Evolutionary conservation across 2,113 vertebrate species (phyloP), one percentile per base, ranked within the genome.

Genomic region (Menidia beryllina): DNA sequence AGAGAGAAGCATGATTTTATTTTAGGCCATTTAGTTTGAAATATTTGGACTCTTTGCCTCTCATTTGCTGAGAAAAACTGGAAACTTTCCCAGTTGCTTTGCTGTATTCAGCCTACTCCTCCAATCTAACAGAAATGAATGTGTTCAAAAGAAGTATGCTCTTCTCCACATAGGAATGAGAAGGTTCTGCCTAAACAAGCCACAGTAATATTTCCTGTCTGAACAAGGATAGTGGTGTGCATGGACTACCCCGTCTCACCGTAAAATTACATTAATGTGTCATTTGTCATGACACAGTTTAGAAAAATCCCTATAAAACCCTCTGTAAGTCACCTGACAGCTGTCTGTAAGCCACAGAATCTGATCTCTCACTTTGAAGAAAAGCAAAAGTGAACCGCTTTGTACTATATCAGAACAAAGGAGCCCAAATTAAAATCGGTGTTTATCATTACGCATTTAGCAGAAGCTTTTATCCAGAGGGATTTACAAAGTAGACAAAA

Each of bases 281-380:
- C 3, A 21, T 52, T 57, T 59, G 25, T 47, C 1, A 9, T 65
- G 24, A 3, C 7, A 8, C 69, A 48, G 62, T 60, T 57, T 25
- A 48, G 23, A 52, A 45, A 45, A 47, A 69, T n/a, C n/a, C n/a
- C n/a, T n/a, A n/a, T n/a, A n/a, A n/a, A n/a, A n/a, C n/a, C n/a
- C n/a, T n/a, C n/a, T n/a, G n/a, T n/a, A n/a, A n/a, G n/a, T n/a
- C n/a, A n/a, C n/a, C n/a, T n/a, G 55, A 69, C 58, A 23, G 59
- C 72, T 56, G 65, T 65, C 60, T 24, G 59, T 50, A 49, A 75
- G 57, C 52, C 70, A 61, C 57, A 63, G 27, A 61, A 52, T 62
- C 45, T 10, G 51, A 72, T 75, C 20, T 68, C 38, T 62, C 21
- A 59, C 15, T 64, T 10, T 72, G 66, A 54, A 65, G 55, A 25